These are phyloP conservation scores for Calliphora vicina DNA, from an alignment of 1,140 invertebrate genomes.

Conservation along the genomic window DNA sequence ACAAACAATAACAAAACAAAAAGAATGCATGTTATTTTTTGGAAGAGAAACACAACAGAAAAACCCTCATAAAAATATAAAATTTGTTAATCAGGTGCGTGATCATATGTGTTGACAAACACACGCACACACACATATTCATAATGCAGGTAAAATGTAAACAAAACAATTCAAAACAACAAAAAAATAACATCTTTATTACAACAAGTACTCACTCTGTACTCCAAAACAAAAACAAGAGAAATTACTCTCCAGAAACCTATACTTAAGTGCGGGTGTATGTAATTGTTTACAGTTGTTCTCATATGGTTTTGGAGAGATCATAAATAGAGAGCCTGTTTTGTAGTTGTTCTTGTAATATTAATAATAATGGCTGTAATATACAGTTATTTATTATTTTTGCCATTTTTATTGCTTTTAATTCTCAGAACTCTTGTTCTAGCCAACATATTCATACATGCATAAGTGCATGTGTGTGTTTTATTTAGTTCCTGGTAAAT, in stretches of 20 bases:
- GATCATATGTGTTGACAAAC: constrained; percentile 41
- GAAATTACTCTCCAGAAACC: too few species aligned
- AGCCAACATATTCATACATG: not conserved
- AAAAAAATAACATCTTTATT: not conserved
- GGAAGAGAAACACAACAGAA: not conserved
- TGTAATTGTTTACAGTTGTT: too few species aligned
- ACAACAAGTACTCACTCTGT: too few species aligned
- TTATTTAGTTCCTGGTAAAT: too few species aligned
- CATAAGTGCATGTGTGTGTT: too few species aligned
- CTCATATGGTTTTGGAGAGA: too few species aligned
- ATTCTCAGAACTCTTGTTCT: not conserved
- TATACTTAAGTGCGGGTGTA: too few species aligned
- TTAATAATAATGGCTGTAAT: too few species aligned
- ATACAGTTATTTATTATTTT: not conserved
- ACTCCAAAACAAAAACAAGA: too few species aligned
- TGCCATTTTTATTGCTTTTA: not conserved
- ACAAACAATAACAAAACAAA: not conserved
- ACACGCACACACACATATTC: not conserved
- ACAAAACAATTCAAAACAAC: not conserved
- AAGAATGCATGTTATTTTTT: not conserved
- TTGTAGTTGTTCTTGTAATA: too few species aligned
- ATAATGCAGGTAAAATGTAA: not conserved
- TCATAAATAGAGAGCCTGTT: too few species aligned
- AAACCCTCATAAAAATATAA: constrained; percentile 46
- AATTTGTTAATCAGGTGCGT: constrained; percentile 58